phyloP scores from a whole-genome alignment of 2,888 invertebrate species.

The Acleris cristana region DNA sequence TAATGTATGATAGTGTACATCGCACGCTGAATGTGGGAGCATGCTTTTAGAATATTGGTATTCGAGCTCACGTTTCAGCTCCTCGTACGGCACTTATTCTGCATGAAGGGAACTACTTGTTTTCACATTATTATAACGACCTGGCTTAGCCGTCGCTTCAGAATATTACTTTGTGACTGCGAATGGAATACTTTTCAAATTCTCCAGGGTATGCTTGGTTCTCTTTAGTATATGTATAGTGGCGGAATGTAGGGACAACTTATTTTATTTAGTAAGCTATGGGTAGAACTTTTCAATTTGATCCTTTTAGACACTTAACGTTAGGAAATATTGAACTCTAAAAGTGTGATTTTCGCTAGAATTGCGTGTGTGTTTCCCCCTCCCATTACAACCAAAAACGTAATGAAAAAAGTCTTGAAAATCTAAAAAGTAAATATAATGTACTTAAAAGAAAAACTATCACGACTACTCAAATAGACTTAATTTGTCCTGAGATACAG shows the following conservation, averaged over 20 bases:
- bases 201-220: background rate
- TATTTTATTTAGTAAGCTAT: background rate
- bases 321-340: too few species aligned
- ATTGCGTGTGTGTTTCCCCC: too few species aligned
- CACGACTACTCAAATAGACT: too few species aligned
- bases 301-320: too few species aligned
- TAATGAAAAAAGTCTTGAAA: too few species aligned
- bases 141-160: slow-evolving; percentile 14
- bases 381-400: too few species aligned
- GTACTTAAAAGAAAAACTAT: too few species aligned
- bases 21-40: slow-evolving; percentile 39
- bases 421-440: too few species aligned
- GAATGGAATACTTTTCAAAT: slow-evolving; percentile 7
- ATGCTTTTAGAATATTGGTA: slow-evolving; percentile 47
- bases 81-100: slow-evolving; percentile 36
- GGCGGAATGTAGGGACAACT: background rate
- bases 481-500: too few species aligned
- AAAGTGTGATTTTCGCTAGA: too few species aligned
- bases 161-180: slow-evolving; percentile 17
- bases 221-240: too few species aligned
- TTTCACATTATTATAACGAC: slow-evolving; percentile 35
- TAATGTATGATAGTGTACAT: slow-evolving; percentile 36
- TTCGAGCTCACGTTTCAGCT: slow-evolving; percentile 41
- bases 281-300: too few species aligned
- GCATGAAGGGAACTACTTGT: slow-evolving; percentile 39